Evolutionary conservation across 2,113 vertebrate genomes (phyloP).

Genomic region (Abramis brama): DNA sequence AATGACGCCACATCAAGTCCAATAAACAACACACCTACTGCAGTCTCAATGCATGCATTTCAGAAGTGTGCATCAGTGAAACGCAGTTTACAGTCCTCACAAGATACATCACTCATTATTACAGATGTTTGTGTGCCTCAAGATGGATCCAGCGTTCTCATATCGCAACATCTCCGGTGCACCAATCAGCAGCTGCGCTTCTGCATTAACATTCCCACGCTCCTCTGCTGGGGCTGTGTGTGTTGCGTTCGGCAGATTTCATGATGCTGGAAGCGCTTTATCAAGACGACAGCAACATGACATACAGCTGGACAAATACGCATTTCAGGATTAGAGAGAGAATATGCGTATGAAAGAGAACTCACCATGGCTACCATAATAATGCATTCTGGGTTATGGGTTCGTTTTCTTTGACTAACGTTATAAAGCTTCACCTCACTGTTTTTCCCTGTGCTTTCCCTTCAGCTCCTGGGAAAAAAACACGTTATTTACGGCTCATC

Average conservation of each 20-base stretch:
- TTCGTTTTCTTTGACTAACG: conserved; percentile 67
- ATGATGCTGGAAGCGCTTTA: background rate
- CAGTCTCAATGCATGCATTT: background rate
- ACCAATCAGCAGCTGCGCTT: conserved; percentile 13
- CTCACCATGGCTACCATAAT: conserved; percentile 74
- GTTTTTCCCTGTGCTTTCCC: background rate
- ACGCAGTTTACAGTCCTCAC: background rate
- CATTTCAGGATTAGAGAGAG: conserved; percentile 29
- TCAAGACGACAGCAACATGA: background rate
- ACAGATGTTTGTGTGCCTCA: conserved; percentile 9
- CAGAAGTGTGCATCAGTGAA: background rate
- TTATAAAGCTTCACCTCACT: conserved; percentile 56
- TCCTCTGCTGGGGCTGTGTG: background rate
- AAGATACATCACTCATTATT: background rate
- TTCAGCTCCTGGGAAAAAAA: background rate
- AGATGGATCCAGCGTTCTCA: background rate
- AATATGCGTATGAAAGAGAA: conserved; percentile 39
- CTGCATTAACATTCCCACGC: conserved; percentile 37
- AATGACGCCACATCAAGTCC: too few relatives aligned
- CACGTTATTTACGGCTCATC: background rate
- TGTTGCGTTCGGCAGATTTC: background rate
- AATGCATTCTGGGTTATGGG: conserved; percentile 72
- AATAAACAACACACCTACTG: background rate
- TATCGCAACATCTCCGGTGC: background rate
- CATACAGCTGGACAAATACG: background rate